phyloP scores from a whole-genome alignment of 92 coral and sea anemone species.

The Porites evermanni region DNA sequence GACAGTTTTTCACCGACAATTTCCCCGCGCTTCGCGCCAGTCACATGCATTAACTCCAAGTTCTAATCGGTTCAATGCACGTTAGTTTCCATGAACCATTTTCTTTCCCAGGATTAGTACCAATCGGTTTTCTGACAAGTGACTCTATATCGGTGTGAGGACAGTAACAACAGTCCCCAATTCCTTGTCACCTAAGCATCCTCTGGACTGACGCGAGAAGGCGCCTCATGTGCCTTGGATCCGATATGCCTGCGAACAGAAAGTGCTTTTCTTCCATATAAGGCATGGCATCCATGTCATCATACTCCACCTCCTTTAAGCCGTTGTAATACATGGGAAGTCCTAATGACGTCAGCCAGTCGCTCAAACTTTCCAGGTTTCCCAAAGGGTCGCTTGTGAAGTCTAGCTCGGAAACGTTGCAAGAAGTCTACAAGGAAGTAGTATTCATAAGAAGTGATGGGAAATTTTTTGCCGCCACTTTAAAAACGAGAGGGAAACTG shows the following conservation, averaged over 20 bases:
- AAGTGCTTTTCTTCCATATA: conserved; percentile 88
- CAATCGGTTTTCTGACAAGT: background rate
- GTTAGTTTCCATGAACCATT: background rate
- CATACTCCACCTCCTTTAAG: conserved; percentile 85
- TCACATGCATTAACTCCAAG: background rate
- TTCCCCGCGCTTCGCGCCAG: background rate
- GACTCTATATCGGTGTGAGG: background rate
- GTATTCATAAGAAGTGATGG: background rate
- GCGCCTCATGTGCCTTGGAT: conserved; percentile 88
- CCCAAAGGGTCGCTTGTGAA: conserved; percentile 77
- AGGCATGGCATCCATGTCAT: conserved; percentile 84
- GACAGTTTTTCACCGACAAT: background rate
- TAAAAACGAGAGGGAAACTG: too few relatives aligned
- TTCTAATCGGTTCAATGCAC: background rate
- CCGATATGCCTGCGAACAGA: conserved; percentile 86
- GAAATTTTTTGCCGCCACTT: too few relatives aligned
- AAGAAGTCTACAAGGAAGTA: conserved; percentile 67
- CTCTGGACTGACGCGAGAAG: conserved; percentile 78
- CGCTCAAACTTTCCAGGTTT: conserved; percentile 65
- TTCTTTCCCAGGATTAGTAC: background rate
- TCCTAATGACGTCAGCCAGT: conserved; percentile 91
- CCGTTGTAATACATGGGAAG: conserved; percentile 91
- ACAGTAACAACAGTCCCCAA: background rate
- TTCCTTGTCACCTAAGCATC: conserved; percentile 64
- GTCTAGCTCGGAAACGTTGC: conserved; percentile 68